A percentile compares a stretch with the other conserved stretches of the same genome.
phyloP scores from a whole-genome alignment of 2,797 vertebrate species.

The Crypturellus tataupa region DNA sequence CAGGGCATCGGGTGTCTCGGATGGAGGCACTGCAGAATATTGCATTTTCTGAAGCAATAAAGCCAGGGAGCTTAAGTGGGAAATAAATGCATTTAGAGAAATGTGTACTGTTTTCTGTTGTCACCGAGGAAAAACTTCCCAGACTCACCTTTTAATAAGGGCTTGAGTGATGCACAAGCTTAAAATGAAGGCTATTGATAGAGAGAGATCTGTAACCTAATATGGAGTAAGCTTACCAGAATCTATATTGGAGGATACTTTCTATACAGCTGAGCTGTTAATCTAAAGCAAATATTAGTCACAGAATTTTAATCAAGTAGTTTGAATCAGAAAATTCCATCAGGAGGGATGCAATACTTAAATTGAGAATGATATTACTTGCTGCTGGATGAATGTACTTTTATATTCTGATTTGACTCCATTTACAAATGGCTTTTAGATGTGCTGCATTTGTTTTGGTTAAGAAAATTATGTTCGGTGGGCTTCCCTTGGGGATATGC shows the following conservation, averaged over 20 bases:
- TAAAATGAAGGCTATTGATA: background rate
- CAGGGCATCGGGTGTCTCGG: fast-evolving
- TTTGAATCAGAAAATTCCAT: conserved; percentile 35
- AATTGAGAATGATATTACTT: background rate
- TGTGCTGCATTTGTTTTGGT: background rate
- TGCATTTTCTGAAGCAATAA: conserved; percentile 25
- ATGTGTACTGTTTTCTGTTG: background rate
- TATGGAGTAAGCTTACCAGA: background rate
- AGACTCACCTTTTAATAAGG: conserved; percentile 17
- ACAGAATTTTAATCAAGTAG: conserved; percentile 54
- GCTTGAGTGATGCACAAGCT: background rate
- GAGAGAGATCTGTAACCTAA: background rate
- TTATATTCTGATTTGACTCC: background rate
- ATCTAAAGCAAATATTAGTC: conserved; percentile 23
- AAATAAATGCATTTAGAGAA: conserved; percentile 40
- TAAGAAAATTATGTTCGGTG: background rate
- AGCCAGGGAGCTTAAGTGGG: background rate
- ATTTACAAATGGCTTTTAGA: background rate
- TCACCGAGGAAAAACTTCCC: conserved; percentile 15
- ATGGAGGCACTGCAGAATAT: background rate
- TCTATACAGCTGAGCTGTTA: conserved; percentile 5
- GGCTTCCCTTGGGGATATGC: background rate
- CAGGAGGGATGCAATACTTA: background rate
- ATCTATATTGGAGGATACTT: background rate
- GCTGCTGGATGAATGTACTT: background rate